A percentile compares a stretch with the other conserved stretches of the same genome.
These are phyloP conservation scores for Leuciscus idus DNA, from an alignment of 2,113 vertebrate genomes.

Conservation along the genomic window DNA sequence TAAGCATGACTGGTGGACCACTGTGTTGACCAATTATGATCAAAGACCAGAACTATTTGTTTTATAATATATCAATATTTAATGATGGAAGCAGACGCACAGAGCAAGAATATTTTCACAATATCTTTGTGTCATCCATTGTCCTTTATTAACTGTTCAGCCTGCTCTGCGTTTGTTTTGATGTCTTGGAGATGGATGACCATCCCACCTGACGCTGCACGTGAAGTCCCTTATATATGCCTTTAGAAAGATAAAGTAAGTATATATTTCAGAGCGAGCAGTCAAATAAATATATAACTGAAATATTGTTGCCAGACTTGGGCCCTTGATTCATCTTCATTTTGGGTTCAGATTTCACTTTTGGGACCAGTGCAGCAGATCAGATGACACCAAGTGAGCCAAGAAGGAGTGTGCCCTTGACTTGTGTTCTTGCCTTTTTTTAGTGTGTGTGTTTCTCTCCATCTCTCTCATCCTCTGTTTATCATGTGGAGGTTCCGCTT, in stretches of 20 bases:
- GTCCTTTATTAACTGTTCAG: not conserved
- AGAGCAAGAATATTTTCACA: not conserved
- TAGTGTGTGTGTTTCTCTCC: conserved; percentile 12
- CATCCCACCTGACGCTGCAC: not conserved
- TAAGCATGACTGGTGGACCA: not conserved
- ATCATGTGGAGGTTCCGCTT: conserved; percentile 46
- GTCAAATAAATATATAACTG: conserved; percentile 19
- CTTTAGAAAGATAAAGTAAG: not conserved
- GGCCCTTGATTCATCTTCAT: conserved; percentile 26
- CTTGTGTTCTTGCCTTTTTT: not conserved
- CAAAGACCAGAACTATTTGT: not conserved
- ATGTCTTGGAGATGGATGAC: not conserved
- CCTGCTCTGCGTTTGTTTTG: not conserved
- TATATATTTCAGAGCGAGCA: conserved; percentile 1
- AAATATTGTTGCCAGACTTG: conserved; percentile 27
- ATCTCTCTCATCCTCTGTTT: conserved; percentile 33
- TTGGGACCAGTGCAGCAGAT: conserved; percentile 37
- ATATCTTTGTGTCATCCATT: not conserved
- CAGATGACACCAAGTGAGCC: conserved; percentile 44
- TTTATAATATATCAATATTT: not conserved
- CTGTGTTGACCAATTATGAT: not conserved
- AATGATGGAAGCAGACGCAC: not conserved
- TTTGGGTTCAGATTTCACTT: conserved; percentile 45
- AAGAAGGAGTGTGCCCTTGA: conserved; percentile 49
- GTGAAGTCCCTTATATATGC: not conserved